phyloP scores from a whole-genome alignment of 2,113 vertebrate genomes.

The Sinocyclocheilus rhinocerous region DNA sequence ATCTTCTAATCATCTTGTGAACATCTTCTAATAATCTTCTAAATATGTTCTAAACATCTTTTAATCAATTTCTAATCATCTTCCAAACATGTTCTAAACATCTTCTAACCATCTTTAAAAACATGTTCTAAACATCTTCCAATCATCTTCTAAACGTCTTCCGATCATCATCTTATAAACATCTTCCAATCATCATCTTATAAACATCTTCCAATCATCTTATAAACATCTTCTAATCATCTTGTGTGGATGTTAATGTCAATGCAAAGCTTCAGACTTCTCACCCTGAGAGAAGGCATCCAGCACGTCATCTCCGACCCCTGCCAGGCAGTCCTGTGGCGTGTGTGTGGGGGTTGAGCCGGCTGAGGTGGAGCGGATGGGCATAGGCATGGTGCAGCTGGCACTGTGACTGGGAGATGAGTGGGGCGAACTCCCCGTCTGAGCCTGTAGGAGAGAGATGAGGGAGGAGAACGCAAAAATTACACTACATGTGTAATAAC shows the following conservation, averaged over 20 bases:
- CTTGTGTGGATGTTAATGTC: neutral
- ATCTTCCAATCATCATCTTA: too few species aligned
- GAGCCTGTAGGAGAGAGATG: conserved; percentile 72
- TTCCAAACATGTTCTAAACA: too few species aligned
- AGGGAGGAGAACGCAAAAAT: neutral
- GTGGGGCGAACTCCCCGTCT: conserved; percentile 85
- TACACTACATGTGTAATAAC: conserved; percentile 15
- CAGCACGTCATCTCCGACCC: conserved; percentile 84
- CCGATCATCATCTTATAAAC: too few species aligned
- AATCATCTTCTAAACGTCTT: too few species aligned
- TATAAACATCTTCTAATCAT: neutral
- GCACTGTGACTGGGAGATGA: conserved; percentile 88
- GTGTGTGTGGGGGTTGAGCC: conserved; percentile 89
- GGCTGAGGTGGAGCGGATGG: conserved; percentile 86
- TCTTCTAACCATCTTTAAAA: too few species aligned
- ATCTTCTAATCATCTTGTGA: too few species aligned
- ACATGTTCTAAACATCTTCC: too few species aligned
- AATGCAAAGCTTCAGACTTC: conserved; percentile 10
- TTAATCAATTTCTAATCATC: too few species aligned
- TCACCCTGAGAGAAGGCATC: conserved; percentile 92
- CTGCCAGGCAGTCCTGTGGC: conserved; percentile 83
- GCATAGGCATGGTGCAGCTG: conserved; percentile 86
- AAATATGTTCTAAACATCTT: too few species aligned
- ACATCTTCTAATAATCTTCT: too few species aligned
- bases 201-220: neutral